phyloP scores from a whole-genome alignment of 2,113 vertebrate genomes.

The Planiliza haematocheilus region DNA sequence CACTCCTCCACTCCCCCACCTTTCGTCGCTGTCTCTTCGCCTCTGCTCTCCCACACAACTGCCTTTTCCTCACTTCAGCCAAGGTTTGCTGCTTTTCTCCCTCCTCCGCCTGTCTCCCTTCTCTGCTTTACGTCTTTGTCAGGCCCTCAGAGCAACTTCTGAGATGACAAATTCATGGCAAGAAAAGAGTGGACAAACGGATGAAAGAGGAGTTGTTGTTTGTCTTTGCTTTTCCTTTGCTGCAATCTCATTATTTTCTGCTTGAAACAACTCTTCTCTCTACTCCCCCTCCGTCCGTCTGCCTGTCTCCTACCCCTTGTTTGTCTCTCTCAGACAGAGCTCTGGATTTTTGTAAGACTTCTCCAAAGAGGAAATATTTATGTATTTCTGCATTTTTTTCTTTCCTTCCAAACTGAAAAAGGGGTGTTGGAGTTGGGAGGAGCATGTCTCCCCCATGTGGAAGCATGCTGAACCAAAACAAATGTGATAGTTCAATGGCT shows the following conservation, averaged over 20 bases:
- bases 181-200: conserved; percentile 62
- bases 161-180: conserved; percentile 69
- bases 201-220: conserved; percentile 32
- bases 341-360: conserved; percentile 47
- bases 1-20: conserved; percentile 71
- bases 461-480: conserved; percentile 64
- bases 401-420: conserved; percentile 29
- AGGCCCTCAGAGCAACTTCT: conserved; percentile 57
- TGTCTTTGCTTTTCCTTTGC: conserved; percentile 23
- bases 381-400: conserved; percentile 60
- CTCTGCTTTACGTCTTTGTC: conserved; percentile 21
- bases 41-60: conserved; percentile 62
- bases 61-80: conserved; percentile 58
- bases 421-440: conserved; percentile 43
- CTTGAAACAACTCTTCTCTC: background rate
- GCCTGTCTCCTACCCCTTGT: background rate
- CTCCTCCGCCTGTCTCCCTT: conserved; percentile 29
- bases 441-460: conserved; percentile 80
- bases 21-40: conserved; percentile 46
- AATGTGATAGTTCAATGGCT: conserved; percentile 6
- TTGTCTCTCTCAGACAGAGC: conserved; percentile 19
- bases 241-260: conserved; percentile 8
- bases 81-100: conserved; percentile 48
- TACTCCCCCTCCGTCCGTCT: background rate
- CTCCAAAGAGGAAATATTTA: conserved; percentile 71